Percentiles rank a stretch among this genome's conserved stretches.
phyloP scores from a whole-genome alignment of 2,888 invertebrate genomes.

The Calephelis perditalis region DNA sequence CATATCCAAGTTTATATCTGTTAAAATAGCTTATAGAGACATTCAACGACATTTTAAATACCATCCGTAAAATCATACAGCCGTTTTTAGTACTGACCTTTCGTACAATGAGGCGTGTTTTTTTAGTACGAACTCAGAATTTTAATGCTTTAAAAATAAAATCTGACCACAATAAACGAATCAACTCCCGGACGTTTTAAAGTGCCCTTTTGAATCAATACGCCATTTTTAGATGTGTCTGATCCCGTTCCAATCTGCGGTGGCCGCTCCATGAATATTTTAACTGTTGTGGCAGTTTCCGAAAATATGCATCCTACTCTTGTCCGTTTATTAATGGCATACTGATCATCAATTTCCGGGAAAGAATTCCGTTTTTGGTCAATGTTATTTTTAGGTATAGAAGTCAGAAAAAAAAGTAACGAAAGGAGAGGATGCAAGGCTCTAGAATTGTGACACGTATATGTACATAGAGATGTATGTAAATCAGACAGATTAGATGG shows the following conservation, averaged over 20 bases:
- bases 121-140: not conserved
- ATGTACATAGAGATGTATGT: too few relatives aligned
- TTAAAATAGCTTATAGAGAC: too few relatives aligned
- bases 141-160: not conserved
- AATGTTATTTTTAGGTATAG: slow-evolving; percentile 17
- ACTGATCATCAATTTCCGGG: slow-evolving; percentile 50
- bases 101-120: not conserved
- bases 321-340: slow-evolving; percentile 66
- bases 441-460: too few relatives aligned
- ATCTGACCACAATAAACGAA: not conserved
- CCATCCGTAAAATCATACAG: too few relatives aligned
- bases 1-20: too few relatives aligned
- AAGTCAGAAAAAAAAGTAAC: too few relatives aligned
- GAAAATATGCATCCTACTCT: slow-evolving; percentile 52
- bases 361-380: slow-evolving; percentile 38
- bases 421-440: too few relatives aligned
- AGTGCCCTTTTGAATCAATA: slow-evolving; percentile 37
- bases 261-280: slow-evolving; percentile 67
- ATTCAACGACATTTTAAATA: too few relatives aligned
- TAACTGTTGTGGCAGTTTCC: slow-evolving; percentile 55
- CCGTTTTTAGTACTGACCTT: too few relatives aligned
- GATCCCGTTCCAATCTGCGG: slow-evolving; percentile 51
- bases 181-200: slow-evolving; percentile 3
- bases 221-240: slow-evolving; percentile 53
- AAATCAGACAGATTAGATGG: too few relatives aligned